These are phyloP conservation scores for Pelobates fuscus DNA, from an alignment of 2,113 vertebrate genomes.

Conservation along the genomic window DNA sequence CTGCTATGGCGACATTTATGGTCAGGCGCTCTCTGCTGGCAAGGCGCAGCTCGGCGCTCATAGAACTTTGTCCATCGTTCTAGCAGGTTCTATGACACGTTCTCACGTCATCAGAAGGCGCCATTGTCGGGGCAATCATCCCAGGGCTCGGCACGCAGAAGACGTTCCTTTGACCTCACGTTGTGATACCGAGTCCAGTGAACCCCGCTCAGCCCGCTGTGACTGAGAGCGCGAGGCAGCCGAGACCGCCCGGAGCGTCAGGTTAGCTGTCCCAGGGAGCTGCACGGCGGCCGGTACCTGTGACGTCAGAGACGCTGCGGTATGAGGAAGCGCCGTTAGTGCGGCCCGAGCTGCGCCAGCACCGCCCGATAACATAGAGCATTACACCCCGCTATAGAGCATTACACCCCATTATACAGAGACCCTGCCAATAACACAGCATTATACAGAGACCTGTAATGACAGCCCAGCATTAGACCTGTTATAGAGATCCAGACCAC, in stretches of 20 bases:
- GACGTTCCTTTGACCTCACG: background rate
- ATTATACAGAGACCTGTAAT: too few species aligned
- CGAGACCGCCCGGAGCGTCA: background rate
- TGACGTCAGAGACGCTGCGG: slow-evolving; percentile 41
- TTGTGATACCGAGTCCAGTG: too few species aligned
- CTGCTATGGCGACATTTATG: background rate
- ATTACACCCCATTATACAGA: too few species aligned
- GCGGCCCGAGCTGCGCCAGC: slow-evolving; percentile 38
- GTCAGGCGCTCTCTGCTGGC: background rate
- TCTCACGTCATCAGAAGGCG: slow-evolving; percentile 20
- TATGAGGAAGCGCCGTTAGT: slow-evolving; percentile 46
- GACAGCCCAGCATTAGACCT: too few species aligned
- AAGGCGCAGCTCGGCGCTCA: background rate
- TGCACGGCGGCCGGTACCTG: background rate
- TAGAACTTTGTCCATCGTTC: slow-evolving; percentile 4
- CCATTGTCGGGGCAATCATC: background rate
- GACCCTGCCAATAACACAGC: too few species aligned
- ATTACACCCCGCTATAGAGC: too few species aligned
- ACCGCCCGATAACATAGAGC: slow-evolving; percentile 18
- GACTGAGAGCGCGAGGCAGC: background rate
- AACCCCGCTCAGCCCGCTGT: background rate
- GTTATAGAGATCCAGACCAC: too few species aligned
- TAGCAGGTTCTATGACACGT: slow-evolving; percentile 39
- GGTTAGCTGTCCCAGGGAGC: slow-evolving; percentile 13
- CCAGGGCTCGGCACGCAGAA: background rate